A percentile compares a stretch with the other conserved stretches of the same genome.
Conservation (phyloP, 2,888 invertebrate genomes). For the Rotaria sp. region DNA sequence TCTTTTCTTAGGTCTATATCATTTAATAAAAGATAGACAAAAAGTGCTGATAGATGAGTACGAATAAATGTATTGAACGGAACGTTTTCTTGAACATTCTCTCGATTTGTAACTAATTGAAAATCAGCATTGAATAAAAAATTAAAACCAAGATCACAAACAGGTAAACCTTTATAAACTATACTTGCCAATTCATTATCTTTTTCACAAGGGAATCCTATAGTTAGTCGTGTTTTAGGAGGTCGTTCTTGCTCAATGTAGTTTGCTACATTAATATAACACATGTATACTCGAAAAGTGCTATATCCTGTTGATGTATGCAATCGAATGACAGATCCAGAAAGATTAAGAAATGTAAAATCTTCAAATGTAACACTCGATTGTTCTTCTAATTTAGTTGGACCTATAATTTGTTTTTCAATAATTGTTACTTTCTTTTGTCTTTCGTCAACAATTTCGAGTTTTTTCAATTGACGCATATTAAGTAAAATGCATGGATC, state of each 20-base stretch:
- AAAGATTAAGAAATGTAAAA: too few relatives aligned
- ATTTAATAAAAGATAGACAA: background rate
- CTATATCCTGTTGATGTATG: too few relatives aligned
- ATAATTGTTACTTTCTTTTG: background rate
- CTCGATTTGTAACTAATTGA: slow-evolving; percentile 27
- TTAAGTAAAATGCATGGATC: background rate
- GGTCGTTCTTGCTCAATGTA: too few relatives aligned
- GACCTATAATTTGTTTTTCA: background rate
- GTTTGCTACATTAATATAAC: too few relatives aligned
- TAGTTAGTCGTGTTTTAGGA: too few relatives aligned
- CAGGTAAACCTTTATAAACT: too few relatives aligned
- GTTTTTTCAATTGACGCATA: too few relatives aligned
- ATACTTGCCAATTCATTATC: background rate
- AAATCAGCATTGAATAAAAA: slow-evolving; percentile 28
- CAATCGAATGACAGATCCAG: too few relatives aligned
- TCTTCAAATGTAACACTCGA: background rate
- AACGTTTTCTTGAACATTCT: background rate
- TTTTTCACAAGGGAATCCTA: background rate
- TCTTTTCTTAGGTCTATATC: background rate
- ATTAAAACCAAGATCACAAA: too few relatives aligned
- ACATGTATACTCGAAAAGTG: too few relatives aligned
- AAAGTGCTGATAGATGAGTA: slow-evolving; percentile 22
- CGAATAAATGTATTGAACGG: slow-evolving; percentile 11
- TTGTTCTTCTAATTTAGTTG: background rate
- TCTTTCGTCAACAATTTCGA: too few relatives aligned